A percentile compares a stretch with the other conserved stretches of the same genome.
phyloP scores from a whole-genome alignment of 2,888 invertebrate genomes.

The Anodontia alba region DNA sequence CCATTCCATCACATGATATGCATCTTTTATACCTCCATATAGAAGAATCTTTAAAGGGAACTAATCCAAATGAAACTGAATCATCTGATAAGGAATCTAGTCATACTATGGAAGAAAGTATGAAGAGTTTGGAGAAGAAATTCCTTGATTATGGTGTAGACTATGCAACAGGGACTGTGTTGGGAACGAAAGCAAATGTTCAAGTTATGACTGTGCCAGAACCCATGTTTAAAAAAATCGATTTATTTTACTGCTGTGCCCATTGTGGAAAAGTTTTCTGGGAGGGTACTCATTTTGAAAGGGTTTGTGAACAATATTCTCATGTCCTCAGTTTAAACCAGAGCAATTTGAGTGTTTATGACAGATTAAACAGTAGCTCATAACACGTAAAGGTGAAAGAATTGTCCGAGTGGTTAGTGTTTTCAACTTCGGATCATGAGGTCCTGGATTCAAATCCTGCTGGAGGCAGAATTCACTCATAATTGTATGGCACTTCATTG shows the following conservation, averaged over 20 bases:
- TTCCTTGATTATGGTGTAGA: conserved; percentile 65
- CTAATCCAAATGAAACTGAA: neutral
- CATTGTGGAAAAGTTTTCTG: conserved; percentile 91
- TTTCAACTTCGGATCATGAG: too few species aligned
- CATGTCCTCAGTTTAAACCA: conserved; percentile 68
- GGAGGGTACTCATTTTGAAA: conserved; percentile 87
- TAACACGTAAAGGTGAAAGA: too few species aligned
- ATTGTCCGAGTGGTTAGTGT: too few species aligned
- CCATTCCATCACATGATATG: conserved; percentile 62
- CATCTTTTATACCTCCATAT: conserved; percentile 30
- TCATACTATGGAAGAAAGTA: neutral
- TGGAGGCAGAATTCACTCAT: too few species aligned
- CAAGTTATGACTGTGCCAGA: conserved; percentile 86
- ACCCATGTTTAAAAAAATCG: conserved; percentile 85
- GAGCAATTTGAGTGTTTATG: conserved; percentile 38
- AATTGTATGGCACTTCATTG: too few species aligned
- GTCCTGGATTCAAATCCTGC: too few species aligned
- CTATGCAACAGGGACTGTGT: conserved; percentile 56
- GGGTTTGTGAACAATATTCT: conserved; percentile 78
- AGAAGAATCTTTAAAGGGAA: neutral
- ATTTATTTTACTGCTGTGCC: conserved; percentile 89
- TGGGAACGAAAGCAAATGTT: conserved; percentile 60
- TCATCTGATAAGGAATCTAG: neutral
- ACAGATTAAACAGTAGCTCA: conserved; percentile 28
- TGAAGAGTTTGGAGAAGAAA: neutral